These are phyloP conservation scores for Tetragnatha montana DNA, from an alignment of 2,888 invertebrate genomes.

Conservation along the genomic window DNA sequence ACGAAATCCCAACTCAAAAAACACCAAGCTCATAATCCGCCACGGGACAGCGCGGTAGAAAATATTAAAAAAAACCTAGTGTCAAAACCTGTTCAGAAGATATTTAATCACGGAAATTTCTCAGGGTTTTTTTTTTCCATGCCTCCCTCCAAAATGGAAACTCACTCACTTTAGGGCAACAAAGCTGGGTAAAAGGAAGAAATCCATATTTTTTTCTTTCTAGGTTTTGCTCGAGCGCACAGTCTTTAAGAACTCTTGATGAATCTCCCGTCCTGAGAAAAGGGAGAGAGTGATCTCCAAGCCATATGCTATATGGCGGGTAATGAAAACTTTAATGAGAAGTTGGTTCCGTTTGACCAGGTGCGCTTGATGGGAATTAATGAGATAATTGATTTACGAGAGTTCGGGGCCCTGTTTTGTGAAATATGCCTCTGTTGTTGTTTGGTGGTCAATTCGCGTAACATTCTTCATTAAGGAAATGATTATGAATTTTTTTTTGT, in stretches of 20 bases:
- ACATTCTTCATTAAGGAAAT: not conserved
- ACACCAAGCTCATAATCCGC: not conserved
- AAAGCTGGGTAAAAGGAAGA: not conserved
- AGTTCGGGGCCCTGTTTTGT: not conserved
- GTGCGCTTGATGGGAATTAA: constrained; percentile 54
- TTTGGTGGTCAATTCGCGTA: constrained; percentile 2
- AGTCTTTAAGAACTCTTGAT: constrained; percentile 9
- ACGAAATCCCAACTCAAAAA: not conserved
- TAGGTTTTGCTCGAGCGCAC: not conserved
- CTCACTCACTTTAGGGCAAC: not conserved
- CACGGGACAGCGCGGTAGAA: not conserved
- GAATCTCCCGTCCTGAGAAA: not conserved
- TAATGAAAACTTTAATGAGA: constrained; percentile 59
- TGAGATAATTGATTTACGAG: constrained; percentile 59
- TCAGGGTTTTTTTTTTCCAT: not conserved
- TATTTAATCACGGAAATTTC: not conserved
- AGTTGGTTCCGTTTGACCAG: constrained; percentile 17
- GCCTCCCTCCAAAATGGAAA: not conserved
- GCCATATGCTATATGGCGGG: not conserved
- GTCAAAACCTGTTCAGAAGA: not conserved
- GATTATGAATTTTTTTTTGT: too few species aligned
- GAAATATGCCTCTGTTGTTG: constrained; percentile 32
- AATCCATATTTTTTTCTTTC: not conserved
- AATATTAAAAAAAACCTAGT: not conserved
- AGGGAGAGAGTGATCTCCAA: not conserved